Evolutionary conservation across 2,113 vertebrate species (phyloP), one percentile per base, ranked within the genome.

Genomic region (Lamprologus lemairii): DNA sequence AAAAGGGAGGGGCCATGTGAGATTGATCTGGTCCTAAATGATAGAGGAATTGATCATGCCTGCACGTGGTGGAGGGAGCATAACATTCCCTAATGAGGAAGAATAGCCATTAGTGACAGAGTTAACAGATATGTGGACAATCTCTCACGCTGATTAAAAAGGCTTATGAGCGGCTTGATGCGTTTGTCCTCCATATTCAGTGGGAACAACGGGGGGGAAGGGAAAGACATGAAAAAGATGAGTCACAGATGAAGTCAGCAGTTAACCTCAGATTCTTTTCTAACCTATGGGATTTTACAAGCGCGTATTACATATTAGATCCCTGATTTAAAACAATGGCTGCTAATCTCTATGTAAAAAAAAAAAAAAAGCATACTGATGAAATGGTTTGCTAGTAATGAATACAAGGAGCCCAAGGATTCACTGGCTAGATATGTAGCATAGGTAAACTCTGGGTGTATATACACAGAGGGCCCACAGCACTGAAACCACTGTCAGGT

Each of bases 121-220:
- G 91, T 90, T 94, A 93, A 93, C 84, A 90, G 91, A 88, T 89
- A 90, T 84, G 92, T 73, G 89, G 87, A 58, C 88, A 92, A 95
- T 95, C 88, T 90, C 92, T 93, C 93, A 95, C 86, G 81, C 94
- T 94, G 94, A 94, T 95, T 95, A 94, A 94, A 94, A 91, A 90
- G 91, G 92, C 91, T 95, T 92, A 94, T 91, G 92, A 92, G 89
- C 2, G 31, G 82, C 5, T 4, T 82, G 91, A 86, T 85, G 84
- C 79, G 9, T 88, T 93, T 86, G 91, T 92, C 91, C 89, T 93
- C 88, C 88, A 90, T 58, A 84, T 87, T 91, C 58, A 81, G 82
- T 35, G 10, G 23, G 81, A 87, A 75, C 13, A 37, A 49, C 23
- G 28, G 54, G 19, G 58, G 19, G 65, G 86, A 42, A 12, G 45